A percentile compares a stretch with the other conserved stretches of the same genome.
phyloP scores from a whole-genome alignment of 2,888 invertebrate genomes.

The Polydrusus pterygomalis region DNA sequence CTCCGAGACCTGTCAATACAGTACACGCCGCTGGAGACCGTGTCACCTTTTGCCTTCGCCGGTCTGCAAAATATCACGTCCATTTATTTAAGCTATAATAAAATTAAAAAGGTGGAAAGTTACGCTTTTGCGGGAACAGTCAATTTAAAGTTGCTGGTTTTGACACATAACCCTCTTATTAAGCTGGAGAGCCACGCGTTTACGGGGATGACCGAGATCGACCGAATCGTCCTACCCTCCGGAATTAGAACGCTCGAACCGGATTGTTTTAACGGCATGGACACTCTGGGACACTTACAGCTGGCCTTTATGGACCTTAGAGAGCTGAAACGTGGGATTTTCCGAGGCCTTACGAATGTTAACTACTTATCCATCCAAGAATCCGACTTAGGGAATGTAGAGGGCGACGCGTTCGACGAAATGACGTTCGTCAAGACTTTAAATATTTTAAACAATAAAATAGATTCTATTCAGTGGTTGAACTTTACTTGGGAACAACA shows the following conservation, averaged over 20 bases:
- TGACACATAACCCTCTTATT: conserved; percentile 89
- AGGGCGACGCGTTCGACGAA: conserved; percentile 85
- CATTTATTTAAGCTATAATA: conserved; percentile 78
- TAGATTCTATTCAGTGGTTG: conserved; percentile 86
- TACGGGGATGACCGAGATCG: conserved; percentile 87
- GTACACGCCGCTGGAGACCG: conserved; percentile 86
- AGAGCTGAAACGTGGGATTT: conserved; percentile 73
- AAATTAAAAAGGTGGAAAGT: conserved; percentile 76
- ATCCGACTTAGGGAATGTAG: conserved; percentile 86
- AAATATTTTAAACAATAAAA: conserved; percentile 89
- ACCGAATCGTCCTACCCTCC: conserved; percentile 88
- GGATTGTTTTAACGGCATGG: conserved; percentile 87
- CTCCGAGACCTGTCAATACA: conserved; percentile 89
- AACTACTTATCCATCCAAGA: conserved; percentile 86
- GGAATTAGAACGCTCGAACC: conserved; percentile 85
- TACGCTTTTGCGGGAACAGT: conserved; percentile 92
- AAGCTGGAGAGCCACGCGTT: conserved; percentile 89
- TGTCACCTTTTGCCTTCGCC: conserved; percentile 90
- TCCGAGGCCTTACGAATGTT: conserved; percentile 85
- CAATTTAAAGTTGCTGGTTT: conserved; percentile 85
- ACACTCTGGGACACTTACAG: conserved; percentile 87
- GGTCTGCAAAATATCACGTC: conserved; percentile 87
- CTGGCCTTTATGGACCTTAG: conserved; percentile 89
- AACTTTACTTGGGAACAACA: conserved; percentile 82
- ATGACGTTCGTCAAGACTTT: conserved; percentile 82